Base-by-base conservation (phyloP, 2,888 invertebrate genomes). In the Beris morrisii region DNA sequence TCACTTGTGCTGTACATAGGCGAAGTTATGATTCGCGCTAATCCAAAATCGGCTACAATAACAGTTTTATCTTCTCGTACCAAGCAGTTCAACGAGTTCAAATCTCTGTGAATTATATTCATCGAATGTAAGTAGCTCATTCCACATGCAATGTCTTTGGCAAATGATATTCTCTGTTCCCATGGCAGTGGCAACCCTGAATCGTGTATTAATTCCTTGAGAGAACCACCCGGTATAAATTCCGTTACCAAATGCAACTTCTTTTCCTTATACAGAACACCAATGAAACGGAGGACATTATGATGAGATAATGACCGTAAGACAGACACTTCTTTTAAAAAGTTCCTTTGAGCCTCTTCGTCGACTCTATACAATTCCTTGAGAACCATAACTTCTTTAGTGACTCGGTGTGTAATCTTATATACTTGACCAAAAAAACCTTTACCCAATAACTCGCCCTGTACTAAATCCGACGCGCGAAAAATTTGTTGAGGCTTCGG, bases 401-500 rank as follows among this genome's bases (percentile, higher is more conserved):
- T 95, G 72, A 90, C 89, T 61, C 91, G 87, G 77, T 96, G 95
- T 0, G 94, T 95, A 65, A 95, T 95, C 83, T 93, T 91, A 80
- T 88, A 92, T 67, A 92, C 93, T 79, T 95, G 93, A 1, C 97
- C 97, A 80, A 96, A 97, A 82, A 96, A 97, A 0, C 97, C 97
- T 74, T 92, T 90, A 4, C 96, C 96, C 12, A 96, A 82, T 5
- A 96, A 83, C 78, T 95, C 95, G 45, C 95, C 95, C 82, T 91
- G 83, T 15, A 95, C 87, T 61, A 97, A 82, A 82, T 97, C 97
- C 28, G 89, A 88, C n/a, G 95, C 93, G 4, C 95, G 86, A 81
- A 97, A 97, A 68, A 96, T 93, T 65, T 92, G 84, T 82, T 85
- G 85, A 0, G 80, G 78, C 66, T 84, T 83, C 81, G 88, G 82